Conservation (phyloP, 1,140 invertebrate genomes). For the Oryctes rhinoceros region DNA sequence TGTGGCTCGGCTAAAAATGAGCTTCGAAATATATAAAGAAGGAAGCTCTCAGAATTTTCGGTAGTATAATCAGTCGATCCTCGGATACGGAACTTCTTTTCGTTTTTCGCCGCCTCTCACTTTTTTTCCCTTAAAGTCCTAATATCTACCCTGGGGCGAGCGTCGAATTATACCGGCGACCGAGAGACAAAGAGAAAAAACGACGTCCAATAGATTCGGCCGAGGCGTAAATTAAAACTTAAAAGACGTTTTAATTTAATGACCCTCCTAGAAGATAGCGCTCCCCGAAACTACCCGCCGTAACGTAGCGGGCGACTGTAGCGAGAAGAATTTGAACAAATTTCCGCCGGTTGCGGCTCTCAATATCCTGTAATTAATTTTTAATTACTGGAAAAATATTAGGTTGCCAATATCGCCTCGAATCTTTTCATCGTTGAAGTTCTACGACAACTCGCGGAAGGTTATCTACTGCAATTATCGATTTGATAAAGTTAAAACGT, state of each 20-base stretch:
- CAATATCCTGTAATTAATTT: slow-evolving; percentile 63
- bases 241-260: slow-evolving; percentile 48
- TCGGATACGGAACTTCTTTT: background rate
- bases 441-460: background rate
- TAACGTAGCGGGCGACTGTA: background rate
- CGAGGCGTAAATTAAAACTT: slow-evolving; percentile 22
- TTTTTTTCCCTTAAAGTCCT: background rate
- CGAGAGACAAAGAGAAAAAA: slow-evolving; percentile 43
- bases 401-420: slow-evolving; percentile 1
- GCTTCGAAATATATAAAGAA: background rate
- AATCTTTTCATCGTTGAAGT: slow-evolving; percentile 4
- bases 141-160: background rate
- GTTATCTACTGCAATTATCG: background rate
- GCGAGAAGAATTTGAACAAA: slow-evolving; percentile 40
- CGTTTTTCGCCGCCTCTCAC: background rate
- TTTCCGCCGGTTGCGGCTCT: slow-evolving; percentile 47
- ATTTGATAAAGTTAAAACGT: slow-evolving; percentile 5
- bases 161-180: background rate
- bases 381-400: slow-evolving; percentile 49
- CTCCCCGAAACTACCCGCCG: background rate
- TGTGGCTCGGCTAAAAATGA: background rate
- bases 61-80: background rate
- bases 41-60: background rate
- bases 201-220: slow-evolving; percentile 45
- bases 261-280: background rate